phyloP scores from a whole-genome alignment of 2,797 vertebrate species.

The Hypotaenidia okinawae region DNA sequence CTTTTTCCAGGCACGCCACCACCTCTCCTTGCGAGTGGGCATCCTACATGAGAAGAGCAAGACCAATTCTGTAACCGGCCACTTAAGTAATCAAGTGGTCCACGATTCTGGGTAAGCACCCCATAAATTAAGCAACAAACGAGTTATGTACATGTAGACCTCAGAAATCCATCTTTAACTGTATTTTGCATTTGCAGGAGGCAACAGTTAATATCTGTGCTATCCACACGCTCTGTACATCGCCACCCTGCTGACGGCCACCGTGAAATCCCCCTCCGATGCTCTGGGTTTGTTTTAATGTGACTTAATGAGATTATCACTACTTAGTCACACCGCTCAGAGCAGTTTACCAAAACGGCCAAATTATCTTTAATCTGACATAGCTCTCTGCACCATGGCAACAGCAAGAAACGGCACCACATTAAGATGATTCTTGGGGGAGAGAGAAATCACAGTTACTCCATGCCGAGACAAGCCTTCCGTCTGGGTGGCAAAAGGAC shows the following conservation, averaged over 20 bases:
- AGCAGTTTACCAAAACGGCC: slow-evolving; percentile 51
- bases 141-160: background rate
- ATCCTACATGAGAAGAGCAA: slow-evolving; percentile 79
- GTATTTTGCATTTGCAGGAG: background rate
- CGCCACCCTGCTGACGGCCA: background rate
- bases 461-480: background rate
- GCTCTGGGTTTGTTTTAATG: slow-evolving; percentile 17
- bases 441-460: slow-evolving; percentile 9
- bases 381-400: slow-evolving; percentile 27
- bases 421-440: background rate
- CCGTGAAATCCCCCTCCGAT: background rate
- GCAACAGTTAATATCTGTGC: background rate
- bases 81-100: background rate
- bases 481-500: background rate
- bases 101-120: background rate
- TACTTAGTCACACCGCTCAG: slow-evolving; percentile 49
- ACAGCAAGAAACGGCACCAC: background rate
- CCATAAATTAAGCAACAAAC: background rate
- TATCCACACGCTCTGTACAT: background rate
- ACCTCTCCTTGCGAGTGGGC: slow-evolving; percentile 96
- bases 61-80: background rate
- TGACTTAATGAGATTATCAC: slow-evolving; percentile 56
- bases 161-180: background rate
- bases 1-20: slow-evolving; percentile 95
- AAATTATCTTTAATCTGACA: slow-evolving; percentile 62